Base-by-base conservation (phyloP, 2,797 vertebrate genomes). In the Rhynchotus rufescens region DNA sequence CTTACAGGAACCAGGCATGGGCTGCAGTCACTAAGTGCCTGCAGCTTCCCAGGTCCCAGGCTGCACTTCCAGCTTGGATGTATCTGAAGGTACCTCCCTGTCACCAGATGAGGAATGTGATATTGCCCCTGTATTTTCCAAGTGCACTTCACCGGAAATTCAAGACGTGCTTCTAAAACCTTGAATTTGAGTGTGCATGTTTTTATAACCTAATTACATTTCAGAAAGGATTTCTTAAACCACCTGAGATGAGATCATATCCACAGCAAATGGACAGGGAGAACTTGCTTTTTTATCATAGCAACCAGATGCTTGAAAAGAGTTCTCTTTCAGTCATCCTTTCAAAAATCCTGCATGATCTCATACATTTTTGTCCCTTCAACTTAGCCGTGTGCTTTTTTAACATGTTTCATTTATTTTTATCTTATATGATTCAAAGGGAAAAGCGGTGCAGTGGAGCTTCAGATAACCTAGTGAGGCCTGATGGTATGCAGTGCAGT, bases 361-460 rank as follows among this genome's bases (percentile, higher is more conserved):
- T 96, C 93, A 92, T 88, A 86, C 62, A 64, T 93, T 95, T 92
- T 61, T 84, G 94, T 93, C 89, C 77, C 88, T 94, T 97, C 95
- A 57, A 69, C 72, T 95, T 74, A 95, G 73, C 86, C 64, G 42
- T n/a, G 17, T 89, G 80, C 78, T 85, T 69, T 89, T 95, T 94
- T 88, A 96, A 81, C 32, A 44, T 23, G 36, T 93, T 96, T 88
- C 88, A 72, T 86, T 95, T 86, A 26, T 90, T 92, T 95, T 93
- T 92, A 71, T 94, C 80, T 93, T 91, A 84, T 90, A 69, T 57
- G 80, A 91, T 93, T 96, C 92, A 94, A 96, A 93, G 75, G 30
- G 64, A 83, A 94, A 76, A 26, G 23, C 62, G 59, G 42, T 85
- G 82, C 51, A 68, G 83, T 89, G 64, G 71, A 76, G 71, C 64